phyloP scores from a whole-genome alignment of 2,113 vertebrate genomes.

The Setophaga petechia region DNA sequence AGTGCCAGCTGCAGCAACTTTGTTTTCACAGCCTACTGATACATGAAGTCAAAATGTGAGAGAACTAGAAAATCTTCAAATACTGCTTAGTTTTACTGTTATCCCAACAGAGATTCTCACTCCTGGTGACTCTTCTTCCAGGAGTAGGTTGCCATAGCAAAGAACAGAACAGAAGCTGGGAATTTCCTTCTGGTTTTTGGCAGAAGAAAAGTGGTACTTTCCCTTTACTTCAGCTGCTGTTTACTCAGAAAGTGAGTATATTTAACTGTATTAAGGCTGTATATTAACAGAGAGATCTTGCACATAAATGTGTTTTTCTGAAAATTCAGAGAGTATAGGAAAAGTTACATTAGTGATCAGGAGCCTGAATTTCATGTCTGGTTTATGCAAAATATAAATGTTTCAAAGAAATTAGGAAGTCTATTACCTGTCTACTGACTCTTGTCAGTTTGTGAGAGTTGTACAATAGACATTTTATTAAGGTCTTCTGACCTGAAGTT shows the following conservation, averaged over 20 bases:
- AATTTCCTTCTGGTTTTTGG: constrained; percentile 18
- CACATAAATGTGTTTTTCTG: background rate
- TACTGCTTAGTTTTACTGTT: background rate
- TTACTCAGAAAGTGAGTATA: background rate
- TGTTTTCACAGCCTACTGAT: background rate
- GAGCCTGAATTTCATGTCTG: background rate
- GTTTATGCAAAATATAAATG: background rate
- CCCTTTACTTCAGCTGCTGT: background rate
- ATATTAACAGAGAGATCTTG: background rate
- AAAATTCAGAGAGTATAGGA: background rate
- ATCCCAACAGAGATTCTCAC: background rate
- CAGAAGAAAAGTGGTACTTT: constrained; percentile 15
- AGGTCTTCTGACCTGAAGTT: background rate
- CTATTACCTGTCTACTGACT: background rate
- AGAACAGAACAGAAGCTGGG: constrained; percentile 4
- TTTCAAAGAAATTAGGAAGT: background rate
- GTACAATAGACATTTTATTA: background rate
- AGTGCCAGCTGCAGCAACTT: background rate
- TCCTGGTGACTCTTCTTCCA: background rate
- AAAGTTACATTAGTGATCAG: background rate
- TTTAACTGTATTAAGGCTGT: background rate
- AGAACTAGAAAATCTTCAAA: background rate
- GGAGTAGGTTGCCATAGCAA: background rate
- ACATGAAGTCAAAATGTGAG: background rate
- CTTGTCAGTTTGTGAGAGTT: background rate